Conservation (phyloP, 1,140 invertebrate genomes). For the Drosophila mayri region DNA sequence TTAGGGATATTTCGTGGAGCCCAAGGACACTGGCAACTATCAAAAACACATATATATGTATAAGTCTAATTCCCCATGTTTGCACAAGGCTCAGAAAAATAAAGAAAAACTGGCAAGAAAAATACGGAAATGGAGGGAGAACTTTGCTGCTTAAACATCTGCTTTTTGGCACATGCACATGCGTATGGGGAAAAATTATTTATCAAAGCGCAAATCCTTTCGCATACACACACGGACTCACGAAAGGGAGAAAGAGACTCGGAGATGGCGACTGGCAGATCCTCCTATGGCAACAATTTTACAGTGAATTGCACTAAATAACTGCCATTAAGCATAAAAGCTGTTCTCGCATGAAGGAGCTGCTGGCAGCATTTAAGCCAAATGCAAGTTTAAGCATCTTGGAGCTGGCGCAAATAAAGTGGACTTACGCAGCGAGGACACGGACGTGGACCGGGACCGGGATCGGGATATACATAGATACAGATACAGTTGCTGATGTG, state of each 20-base stretch:
- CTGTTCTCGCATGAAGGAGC: slow-evolving; percentile 80
- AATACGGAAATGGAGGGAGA: slow-evolving; percentile 42
- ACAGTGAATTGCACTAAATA: slow-evolving; percentile 83
- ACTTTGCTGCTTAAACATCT: slow-evolving; percentile 57
- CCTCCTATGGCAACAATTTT: slow-evolving; percentile 77
- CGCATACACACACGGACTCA: slow-evolving; percentile 17
- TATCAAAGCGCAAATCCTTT: slow-evolving; percentile 78
- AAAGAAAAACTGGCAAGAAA: slow-evolving; percentile 34
- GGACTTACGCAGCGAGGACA: slow-evolving; percentile 66
- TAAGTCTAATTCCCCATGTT: slow-evolving; percentile 32
- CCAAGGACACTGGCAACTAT: slow-evolving; percentile 45
- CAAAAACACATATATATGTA: slow-evolving; percentile 27
- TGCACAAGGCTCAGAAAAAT: slow-evolving; percentile 27
- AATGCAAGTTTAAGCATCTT: slow-evolving; percentile 81
- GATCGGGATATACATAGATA: slow-evolving; percentile 23
- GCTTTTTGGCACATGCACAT: slow-evolving; percentile 69
- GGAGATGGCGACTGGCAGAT: slow-evolving; percentile 52
- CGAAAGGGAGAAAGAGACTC: slow-evolving; percentile 11
- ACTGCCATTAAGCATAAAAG: slow-evolving; percentile 84
- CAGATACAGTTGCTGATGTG: slow-evolving; percentile 15
- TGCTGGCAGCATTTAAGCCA: slow-evolving; percentile 77
- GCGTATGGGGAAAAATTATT: slow-evolving; percentile 64
- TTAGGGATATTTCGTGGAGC: background rate
- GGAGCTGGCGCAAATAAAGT: slow-evolving; percentile 73
- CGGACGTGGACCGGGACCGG: slow-evolving; percentile 18